Percentiles rank a stretch among this genome's conserved stretches.
These are phyloP conservation scores for Arge pagana DNA, from an alignment of 2,888 invertebrate species.

Conservation along the genomic window DNA sequence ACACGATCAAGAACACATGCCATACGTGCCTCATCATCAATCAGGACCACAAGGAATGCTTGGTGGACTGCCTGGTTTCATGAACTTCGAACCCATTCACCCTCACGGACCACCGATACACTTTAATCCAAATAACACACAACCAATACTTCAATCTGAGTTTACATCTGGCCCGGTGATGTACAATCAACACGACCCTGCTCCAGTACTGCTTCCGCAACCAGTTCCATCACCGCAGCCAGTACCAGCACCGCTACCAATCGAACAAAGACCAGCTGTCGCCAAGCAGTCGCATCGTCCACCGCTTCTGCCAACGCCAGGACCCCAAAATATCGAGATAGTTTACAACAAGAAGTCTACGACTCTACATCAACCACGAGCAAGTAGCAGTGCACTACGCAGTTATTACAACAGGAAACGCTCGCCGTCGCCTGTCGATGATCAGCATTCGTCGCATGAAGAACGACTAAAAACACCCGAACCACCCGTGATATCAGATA, in stretches of 20 bases:
- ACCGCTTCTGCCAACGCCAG: conserved; percentile 33
- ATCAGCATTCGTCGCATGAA: conserved; percentile 30
- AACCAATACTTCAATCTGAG: conserved; percentile 35
- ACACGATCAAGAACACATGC: conserved; percentile 11
- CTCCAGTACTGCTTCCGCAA: conserved; percentile 26
- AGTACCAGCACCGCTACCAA: conserved; percentile 23
- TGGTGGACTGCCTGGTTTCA: conserved; percentile 34
- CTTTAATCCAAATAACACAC: conserved; percentile 39
- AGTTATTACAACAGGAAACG: conserved; percentile 29
- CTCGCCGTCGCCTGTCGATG: conserved; percentile 34
- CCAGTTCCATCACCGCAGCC: conserved; percentile 30
- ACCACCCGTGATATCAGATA: conserved; percentile 54
- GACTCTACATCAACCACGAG: conserved; percentile 1
- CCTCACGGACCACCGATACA: conserved; percentile 40
- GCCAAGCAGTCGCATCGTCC: conserved; percentile 24
- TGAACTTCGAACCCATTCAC: conserved; percentile 40
- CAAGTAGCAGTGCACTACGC: conserved; percentile 22
- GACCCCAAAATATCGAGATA: conserved; percentile 27
- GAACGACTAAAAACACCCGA: conserved; percentile 54
- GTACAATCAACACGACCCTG: conserved; percentile 42
- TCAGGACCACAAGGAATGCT: conserved; percentile 32
- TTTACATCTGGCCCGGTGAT: conserved; percentile 42
- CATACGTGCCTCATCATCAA: conserved; percentile 29
- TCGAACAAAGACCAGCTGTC: conserved; percentile 28
- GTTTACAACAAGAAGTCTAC: conserved; percentile 5